Conservation (phyloP, 2,888 invertebrate species). For the Hypercompe scribonia region DNA sequence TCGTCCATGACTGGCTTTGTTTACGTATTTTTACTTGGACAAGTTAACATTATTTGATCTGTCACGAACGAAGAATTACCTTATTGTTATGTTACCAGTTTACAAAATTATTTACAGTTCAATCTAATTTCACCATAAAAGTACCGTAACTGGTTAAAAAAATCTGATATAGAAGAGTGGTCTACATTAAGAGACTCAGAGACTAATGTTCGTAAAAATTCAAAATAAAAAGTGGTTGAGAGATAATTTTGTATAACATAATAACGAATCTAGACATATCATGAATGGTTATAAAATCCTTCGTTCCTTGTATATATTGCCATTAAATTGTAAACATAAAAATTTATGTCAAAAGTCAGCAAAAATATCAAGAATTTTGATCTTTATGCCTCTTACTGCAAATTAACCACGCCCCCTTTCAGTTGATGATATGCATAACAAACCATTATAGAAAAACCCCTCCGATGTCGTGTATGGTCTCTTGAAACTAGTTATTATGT, state of each 20-base stretch:
- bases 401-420: conserved; percentile 73
- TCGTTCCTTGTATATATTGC: conserved; percentile 1
- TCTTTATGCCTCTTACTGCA: conserved; percentile 67
- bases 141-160: background rate
- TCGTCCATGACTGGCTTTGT: conserved; percentile 19
- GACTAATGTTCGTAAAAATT: background rate
- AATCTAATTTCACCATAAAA: too few species aligned
- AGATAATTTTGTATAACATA: background rate
- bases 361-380: conserved; percentile 67
- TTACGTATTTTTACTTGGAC: background rate
- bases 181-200: background rate
- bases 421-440: conserved; percentile 67
- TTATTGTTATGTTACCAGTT: too few species aligned
- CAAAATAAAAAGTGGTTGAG: background rate
- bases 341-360: conserved; percentile 60
- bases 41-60: background rate
- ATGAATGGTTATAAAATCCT: background rate
- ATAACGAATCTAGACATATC: conserved; percentile 6
- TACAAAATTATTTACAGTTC: too few species aligned
- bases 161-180: too few species aligned
- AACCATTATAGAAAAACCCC: conserved; percentile 34
- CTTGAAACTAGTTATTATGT: background rate
- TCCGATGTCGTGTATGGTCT: conserved; percentile 2
- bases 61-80: too few species aligned
- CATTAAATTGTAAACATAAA: conserved; percentile 40